Evolutionary conservation across 1,140 invertebrate species (phyloP), one percentile per base, ranked within the genome.

Genomic region (Monochamus saltuarius): DNA sequence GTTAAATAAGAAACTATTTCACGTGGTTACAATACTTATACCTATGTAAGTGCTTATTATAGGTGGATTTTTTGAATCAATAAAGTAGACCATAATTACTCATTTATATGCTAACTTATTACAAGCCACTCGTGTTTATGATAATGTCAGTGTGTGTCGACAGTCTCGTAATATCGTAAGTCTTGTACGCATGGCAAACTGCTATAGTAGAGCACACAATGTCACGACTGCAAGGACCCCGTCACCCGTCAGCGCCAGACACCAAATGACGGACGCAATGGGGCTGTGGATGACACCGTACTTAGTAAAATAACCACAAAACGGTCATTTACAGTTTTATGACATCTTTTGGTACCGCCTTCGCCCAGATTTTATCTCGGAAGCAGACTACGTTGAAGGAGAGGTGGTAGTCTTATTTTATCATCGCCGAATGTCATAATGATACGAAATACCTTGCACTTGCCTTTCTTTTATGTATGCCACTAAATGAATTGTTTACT

Each of bases 271-370:
- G 56, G 55, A 62, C 63, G 61, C 59, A 61, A 66, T 66, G 63
- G 67, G 61, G 55, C 64, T 66, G 64, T 55, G 56, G 64, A 68
- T 70, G 65, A 68, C 64, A 67, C 62, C 69, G 59, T 71, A 67
- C 69, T 71, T 71, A 71, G 67, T 69, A 68, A 71, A 71, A 71
- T 71, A 71, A 71, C 69, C 69, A 65, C 67, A 67, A 64, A 71
- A 71, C 56, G 65, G 65, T 67, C 67, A 70, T 70, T 70, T 70
- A 70, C 68, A 67, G 60, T 70, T 70, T 70, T 70, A 70, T 67
- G 63, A 51, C 62, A 61, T 65, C 65, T 68, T 68, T 66, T 43
- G 55, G 58, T 58, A 59, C 64, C 66, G 66, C 64, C 64, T 68
- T 66, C 61, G 64, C 64, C 49, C 66, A 68, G 66, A 68, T 68